These are phyloP conservation scores for Myiotriccus ornatus DNA, from an alignment of 2,797 vertebrate genomes.

Conservation along the genomic window DNA sequence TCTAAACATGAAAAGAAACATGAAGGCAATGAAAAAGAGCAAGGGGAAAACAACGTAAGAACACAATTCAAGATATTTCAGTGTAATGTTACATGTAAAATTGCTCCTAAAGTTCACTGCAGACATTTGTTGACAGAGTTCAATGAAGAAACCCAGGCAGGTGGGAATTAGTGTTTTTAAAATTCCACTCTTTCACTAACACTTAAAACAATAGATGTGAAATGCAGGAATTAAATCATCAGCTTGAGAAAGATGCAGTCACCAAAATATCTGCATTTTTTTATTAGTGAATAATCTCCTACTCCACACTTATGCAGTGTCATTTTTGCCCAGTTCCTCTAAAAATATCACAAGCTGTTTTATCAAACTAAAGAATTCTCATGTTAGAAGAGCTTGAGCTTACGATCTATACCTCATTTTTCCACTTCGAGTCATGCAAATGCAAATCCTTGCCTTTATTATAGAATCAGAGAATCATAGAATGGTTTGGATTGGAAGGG, in stretches of 20 bases:
- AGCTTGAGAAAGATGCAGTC: not conserved
- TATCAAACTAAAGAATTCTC: slow-evolving; percentile 20
- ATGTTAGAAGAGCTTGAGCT: not conserved
- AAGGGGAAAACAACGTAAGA: not conserved
- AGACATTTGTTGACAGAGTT: not conserved
- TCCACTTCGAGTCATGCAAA: not conserved
- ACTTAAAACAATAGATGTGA: not conserved
- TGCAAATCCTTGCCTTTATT: not conserved
- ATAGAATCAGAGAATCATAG: not conserved
- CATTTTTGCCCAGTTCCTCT: not conserved
- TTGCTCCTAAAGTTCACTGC: not conserved
- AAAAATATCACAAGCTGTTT: not conserved
- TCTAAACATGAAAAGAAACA: not conserved
- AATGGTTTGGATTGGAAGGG: not conserved
- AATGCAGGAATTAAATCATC: not conserved
- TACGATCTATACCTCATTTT: not conserved
- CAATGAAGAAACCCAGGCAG: not conserved
- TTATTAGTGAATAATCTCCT: not conserved
- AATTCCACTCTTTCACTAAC: not conserved
- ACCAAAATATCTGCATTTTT: not conserved
- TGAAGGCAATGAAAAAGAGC: not conserved
- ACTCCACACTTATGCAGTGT: not conserved
- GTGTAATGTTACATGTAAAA: not conserved
- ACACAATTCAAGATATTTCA: not conserved
- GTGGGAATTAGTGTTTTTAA: not conserved